Base-by-base conservation (phyloP, 2,888 invertebrate species). In the Salpingus planirostris region DNA sequence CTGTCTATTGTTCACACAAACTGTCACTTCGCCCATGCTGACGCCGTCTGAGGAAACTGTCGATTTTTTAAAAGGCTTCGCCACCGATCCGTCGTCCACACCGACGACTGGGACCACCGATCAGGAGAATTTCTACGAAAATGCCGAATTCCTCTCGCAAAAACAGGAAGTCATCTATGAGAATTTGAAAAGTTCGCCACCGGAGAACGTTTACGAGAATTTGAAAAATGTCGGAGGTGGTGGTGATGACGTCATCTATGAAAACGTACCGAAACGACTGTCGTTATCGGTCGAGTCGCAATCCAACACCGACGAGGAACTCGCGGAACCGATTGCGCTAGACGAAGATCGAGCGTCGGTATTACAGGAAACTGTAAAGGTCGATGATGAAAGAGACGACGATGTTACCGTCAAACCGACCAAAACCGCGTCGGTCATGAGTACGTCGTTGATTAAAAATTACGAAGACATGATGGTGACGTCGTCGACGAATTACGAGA, bases 21-120 rank as follows among this genome's bases (percentile, higher is more conserved):
- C 66, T 1, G 63, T 66, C 11, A 65, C 64, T 10, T 63, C 63
- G 1, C 66, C 66, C 3, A 65, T 65, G 64, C 37, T 65, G 26
- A 66, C 66, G 11, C 66, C 66, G 5, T 61, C 61, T 11, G 66
- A 66, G 36, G 66, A 66, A 42, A 62, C 61, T 39, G 62, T 65
- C 15, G 66, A 66, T 49, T 65, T 66, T 45, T 47, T 65, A 27
- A 63, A 65, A 46, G 64, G 59, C 18, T 61, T 66, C 40, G 11
- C 15, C 27, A 11, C 18, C 18, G 30, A 33, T 21, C 26, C 32
- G 11, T 24, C 24, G 3, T 27, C 33, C 4, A 13, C 13, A 14
- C 29, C 24, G 10, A 7, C 18, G 8, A 18, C 5, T 8, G 5
- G 5, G 18, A 18, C 27, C 5, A 15, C 13, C 11, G 26, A 31